Conservation (phyloP, 1,140 invertebrate genomes). For the Lepidurus apus region DNA sequence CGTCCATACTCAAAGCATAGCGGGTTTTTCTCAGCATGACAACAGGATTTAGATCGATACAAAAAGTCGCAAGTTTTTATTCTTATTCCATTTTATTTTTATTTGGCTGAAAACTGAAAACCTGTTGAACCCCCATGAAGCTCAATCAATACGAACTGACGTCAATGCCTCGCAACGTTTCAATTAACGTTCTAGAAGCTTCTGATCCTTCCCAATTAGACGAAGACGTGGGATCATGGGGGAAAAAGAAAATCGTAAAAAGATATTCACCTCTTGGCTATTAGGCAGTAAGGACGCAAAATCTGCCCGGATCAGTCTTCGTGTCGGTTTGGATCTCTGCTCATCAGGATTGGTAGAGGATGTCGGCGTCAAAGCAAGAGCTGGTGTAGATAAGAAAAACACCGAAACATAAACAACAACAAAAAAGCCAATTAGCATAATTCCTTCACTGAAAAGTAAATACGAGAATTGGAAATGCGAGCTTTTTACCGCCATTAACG, state of each 20-base stretch:
- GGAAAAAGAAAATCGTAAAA: not conserved
- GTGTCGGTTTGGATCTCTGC: not conserved
- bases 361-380: not conserved
- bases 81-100: not conserved
- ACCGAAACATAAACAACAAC: not conserved
- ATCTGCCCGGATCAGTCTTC: not conserved
- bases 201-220: not conserved
- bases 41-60: not conserved
- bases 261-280: not conserved
- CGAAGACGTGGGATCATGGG: not conserved
- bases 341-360: not conserved
- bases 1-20: too few species aligned
- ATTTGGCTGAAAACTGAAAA: not conserved
- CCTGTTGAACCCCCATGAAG: not conserved
- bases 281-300: not conserved
- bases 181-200: not conserved
- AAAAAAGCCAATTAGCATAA: not conserved
- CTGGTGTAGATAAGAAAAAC: not conserved
- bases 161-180: not conserved
- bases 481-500: not conserved
- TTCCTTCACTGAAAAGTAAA: not conserved
- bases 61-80: not conserved
- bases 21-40: not conserved
- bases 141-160: not conserved
- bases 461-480: not conserved